Evolutionary conservation across 1,140 invertebrate genomes (phyloP), one percentile per base, ranked within the genome.

Genomic region (Phymorhynchus buccinoides): DNA sequence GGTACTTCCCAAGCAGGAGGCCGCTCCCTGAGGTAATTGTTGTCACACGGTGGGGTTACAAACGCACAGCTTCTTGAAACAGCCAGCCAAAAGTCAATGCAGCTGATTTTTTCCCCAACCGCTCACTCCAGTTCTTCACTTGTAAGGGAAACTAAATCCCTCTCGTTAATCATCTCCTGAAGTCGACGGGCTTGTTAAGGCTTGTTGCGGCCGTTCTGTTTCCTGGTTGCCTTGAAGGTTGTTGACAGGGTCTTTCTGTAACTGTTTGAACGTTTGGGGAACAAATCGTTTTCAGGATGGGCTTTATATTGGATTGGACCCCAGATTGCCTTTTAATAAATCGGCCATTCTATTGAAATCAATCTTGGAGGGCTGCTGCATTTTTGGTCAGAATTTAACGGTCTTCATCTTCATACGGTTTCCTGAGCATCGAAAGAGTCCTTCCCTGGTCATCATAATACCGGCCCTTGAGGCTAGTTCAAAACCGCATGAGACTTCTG

Each of bases 11-110:
- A 2, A 22, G 22, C n/a, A 2, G 37, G 68, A 52, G n/a, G 48
- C 22, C 80, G 12, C n/a, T 35, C 27, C 41, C 3, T 77, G 37
- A 78, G 81, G 14, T 30, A 22, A 3, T 32, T n/a, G 3, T 41
- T 80, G 75, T 85, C 84, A n/a, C 30, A 32, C n/a, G 27, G n/a
- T 3, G 0, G 16, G 78, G 44, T 35, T 12, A 42, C 81, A 42
- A 16, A 85, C 48, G 30, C 84, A 85, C n/a, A 85, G 35, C 9
- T 39, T 30, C 7, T 56, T 35, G 3, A n/a, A n/a, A 52, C 37
- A 41, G 16, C n/a, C 37, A 79, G 18, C 32, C 52, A 52, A 16
- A 84, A 44, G 16, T 9, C 9, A 6, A 84, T 75, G 52, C 83
- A 84, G 30, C 75, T n/a, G 14, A 75, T 42, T 7, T 9, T 42